These are phyloP conservation scores for Neopipo cinnamomea DNA, from an alignment of 2,113 vertebrate genomes.

Conservation along the genomic window DNA sequence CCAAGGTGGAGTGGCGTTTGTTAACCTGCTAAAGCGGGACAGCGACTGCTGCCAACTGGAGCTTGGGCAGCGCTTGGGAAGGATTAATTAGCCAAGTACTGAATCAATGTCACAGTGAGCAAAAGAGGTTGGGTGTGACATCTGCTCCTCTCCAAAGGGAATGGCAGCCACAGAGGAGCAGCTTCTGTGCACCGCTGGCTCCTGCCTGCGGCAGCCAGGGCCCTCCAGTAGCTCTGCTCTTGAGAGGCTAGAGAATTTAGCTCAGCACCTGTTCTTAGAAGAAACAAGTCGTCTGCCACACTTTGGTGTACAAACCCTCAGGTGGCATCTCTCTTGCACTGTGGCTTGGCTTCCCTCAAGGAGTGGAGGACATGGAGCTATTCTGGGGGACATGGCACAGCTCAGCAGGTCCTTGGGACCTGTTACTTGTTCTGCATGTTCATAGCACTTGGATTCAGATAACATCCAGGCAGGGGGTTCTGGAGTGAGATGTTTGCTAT, in stretches of 20 bases:
- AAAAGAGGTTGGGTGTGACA: neutral
- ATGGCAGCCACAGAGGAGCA: neutral
- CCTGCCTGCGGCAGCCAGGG: fast-evolving
- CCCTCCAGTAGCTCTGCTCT: neutral
- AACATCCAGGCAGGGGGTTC: neutral
- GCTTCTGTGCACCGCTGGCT: neutral
- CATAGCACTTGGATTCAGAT: neutral
- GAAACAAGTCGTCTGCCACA: neutral
- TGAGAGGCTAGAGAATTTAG: neutral
- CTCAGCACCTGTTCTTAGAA: neutral
- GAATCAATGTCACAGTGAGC: neutral
- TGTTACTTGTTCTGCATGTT: fast-evolving
- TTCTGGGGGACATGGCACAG: fast-evolving
- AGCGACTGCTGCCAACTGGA: neutral
- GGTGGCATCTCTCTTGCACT: fast-evolving
- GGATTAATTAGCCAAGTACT: constrained; percentile 2
- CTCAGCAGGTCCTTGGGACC: neutral
- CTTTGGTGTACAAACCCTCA: neutral
- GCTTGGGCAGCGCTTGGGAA: neutral
- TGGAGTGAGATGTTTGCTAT: neutral
- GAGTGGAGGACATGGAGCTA: neutral
- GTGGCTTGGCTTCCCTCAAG: neutral
- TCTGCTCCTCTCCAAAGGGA: neutral
- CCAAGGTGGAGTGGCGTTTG: neutral
- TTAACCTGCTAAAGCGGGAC: neutral